These are phyloP conservation scores for Zelostemma sp. DNA, from an alignment of 1,140 invertebrate species.

Conservation along the genomic window DNA sequence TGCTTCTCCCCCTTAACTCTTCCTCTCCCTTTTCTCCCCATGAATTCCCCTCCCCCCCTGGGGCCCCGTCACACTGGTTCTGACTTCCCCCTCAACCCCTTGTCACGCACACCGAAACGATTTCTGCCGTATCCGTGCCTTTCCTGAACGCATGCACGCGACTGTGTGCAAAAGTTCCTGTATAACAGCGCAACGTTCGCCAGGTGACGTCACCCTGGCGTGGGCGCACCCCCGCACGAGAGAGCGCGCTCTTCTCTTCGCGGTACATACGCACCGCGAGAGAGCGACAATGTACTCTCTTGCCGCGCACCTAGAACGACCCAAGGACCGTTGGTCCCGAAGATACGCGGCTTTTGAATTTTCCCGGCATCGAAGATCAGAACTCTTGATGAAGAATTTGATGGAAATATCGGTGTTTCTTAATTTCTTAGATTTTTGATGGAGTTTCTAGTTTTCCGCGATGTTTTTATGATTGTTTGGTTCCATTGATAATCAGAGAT, in stretches of 20 bases:
- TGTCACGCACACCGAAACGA: constrained; percentile 44
- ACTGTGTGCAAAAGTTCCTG: constrained; percentile 27
- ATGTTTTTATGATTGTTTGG: too few species aligned
- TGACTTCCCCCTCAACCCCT: constrained; percentile 25
- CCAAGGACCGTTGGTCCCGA: constrained; percentile 8
- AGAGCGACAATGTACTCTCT: constrained; percentile 17
- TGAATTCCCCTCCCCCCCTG: constrained; percentile 25
- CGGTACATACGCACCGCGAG: constrained; percentile 9
- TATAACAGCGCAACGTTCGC: constrained; percentile 58
- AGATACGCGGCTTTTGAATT: constrained; percentile 4
- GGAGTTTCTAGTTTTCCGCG: too few species aligned
- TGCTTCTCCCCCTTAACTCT: constrained; percentile 9
- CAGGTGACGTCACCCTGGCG: constrained; percentile 60
- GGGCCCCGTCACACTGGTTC: constrained; percentile 41
- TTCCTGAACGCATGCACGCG: constrained; percentile 19
- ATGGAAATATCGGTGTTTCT: too few species aligned
- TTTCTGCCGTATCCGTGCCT: constrained; percentile 17
- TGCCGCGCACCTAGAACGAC: constrained; percentile 4
- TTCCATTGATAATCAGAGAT: too few species aligned
- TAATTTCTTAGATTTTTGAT: too few species aligned
- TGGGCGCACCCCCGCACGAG: constrained; percentile 62
- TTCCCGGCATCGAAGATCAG: too few species aligned
- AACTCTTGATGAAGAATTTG: too few species aligned
- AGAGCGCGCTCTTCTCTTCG: constrained; percentile 27
- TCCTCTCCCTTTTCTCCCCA: not conserved